Evolutionary conservation across 2,797 vertebrate genomes (phyloP).

Genomic region (Myotis planiceps): DNA sequence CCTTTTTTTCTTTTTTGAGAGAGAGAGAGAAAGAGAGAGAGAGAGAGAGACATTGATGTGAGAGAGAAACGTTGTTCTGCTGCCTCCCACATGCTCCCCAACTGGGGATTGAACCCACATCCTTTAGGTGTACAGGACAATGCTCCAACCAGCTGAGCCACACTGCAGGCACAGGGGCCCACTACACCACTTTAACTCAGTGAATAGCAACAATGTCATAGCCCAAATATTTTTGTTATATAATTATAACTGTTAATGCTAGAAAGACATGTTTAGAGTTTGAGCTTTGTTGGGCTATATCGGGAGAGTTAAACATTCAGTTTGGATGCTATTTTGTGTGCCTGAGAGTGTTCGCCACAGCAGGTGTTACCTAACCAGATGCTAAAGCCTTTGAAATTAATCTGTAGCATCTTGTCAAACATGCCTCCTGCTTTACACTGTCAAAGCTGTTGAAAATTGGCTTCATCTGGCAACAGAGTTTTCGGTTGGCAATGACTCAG

Average conservation of each 20-base stretch:
- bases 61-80: not conserved
- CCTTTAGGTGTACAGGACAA: not conserved
- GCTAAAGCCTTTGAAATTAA: conserved; percentile 85
- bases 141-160: not conserved
- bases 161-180: not conserved
- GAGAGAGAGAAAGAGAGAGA: not conserved
- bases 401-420: conserved; percentile 77
- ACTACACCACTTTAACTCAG: not conserved
- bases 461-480: conserved; percentile 67
- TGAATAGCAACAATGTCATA: not conserved
- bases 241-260: conserved; percentile 24
- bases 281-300: conserved; percentile 32
- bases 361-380: conserved; percentile 77
- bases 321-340: conserved; percentile 65
- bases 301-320: conserved; percentile 62
- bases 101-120: not conserved
- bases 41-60: not conserved
- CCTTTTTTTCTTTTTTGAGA: not conserved
- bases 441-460: conserved; percentile 73
- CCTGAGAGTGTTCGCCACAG: conserved; percentile 61
- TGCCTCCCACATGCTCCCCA: not conserved
- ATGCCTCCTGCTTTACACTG: conserved; percentile 72
- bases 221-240: conserved; percentile 35
- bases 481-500: conserved; percentile 44
- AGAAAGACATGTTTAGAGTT: conserved; percentile 39